Base-by-base conservation (phyloP, 2,888 invertebrate species). In the Cynaeus angustus region DNA sequence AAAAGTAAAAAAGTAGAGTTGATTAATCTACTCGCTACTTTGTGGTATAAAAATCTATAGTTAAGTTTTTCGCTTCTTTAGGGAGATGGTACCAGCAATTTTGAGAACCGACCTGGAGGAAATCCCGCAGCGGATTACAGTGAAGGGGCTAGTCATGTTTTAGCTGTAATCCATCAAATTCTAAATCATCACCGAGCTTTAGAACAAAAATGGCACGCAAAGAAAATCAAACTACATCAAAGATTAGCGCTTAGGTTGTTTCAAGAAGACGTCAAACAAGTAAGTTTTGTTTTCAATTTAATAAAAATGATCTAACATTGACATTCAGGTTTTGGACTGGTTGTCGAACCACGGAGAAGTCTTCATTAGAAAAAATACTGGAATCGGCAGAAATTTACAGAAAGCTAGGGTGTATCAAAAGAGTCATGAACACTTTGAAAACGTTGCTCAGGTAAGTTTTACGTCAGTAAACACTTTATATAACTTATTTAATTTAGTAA, bases 351-450 rank as follows among this genome's bases (percentile, higher is more conserved):
- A 99, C 81, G 99, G 99, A 12, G 97, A 98, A 87, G 97, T 97
- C 13, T 99, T 99, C 85, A 89, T 99, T 58, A 91, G 95, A 79
- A 98, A 98, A 84, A 98, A 98, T 85, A 95, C 95, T n/a, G 97
- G 98, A 52, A 96, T 98, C 73, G 98, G 98, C 67, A 90, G 97
- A 78, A 97, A 97, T 87, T 88, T 98, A 77, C 96, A 96, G 84
- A 96, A 98, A 85, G 96, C 98, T 45, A 90, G 96, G 78, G 96
- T 97, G 6, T 95, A 98, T 84, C 98, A 98, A 86, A 98, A 98
- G 86, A 98, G 97, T 84, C 98, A 99, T 83, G 97, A 98, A 85
- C 98, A 98, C 86, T 99, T 99, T 84, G 98, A 99, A 88, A 97
- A 96, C 85, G 98, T 99, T 71, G 98, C 98, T 52, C 95, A 96